A percentile compares a stretch with the other conserved stretches of the same genome.
These are phyloP conservation scores for Perognathus longimembris DNA, from an alignment of 2,113 vertebrate genomes.

Conservation along the genomic window DNA sequence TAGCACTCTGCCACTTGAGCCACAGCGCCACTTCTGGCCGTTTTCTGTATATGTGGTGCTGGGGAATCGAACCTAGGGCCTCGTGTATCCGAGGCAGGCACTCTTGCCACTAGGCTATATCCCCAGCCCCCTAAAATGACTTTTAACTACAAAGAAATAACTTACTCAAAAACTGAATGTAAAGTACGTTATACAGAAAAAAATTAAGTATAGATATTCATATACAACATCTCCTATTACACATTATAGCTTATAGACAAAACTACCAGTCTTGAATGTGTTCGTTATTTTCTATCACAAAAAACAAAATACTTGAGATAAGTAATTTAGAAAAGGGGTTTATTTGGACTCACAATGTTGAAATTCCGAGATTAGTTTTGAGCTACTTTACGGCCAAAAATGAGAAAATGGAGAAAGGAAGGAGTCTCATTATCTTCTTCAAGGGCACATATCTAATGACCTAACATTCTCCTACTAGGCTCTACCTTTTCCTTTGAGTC, in stretches of 20 bases:
- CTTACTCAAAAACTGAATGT: neutral
- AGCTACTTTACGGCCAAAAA: neutral
- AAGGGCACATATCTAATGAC: neutral
- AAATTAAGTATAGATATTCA: neutral
- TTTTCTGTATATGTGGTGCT: too few relatives aligned
- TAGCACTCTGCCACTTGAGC: too few relatives aligned
- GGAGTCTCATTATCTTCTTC: too few relatives aligned
- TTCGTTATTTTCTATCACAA: neutral
- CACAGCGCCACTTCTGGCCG: too few relatives aligned
- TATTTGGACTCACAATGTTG: neutral
- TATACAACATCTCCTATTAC: constrained; percentile 1
- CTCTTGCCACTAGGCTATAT: too few relatives aligned
- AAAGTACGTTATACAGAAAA: neutral
- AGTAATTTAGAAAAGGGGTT: neutral
- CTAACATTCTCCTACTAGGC: neutral
- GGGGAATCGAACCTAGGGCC: too few relatives aligned
- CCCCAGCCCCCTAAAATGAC: neutral
- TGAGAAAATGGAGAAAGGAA: neutral
- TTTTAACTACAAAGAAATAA: constrained; percentile 23
- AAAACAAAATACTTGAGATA: neutral
- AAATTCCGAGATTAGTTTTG: too few relatives aligned
- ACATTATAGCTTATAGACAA: neutral
- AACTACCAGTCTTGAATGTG: neutral
- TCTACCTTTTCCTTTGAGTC: neutral
- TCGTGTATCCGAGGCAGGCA: too few relatives aligned